Evolutionary conservation across 2,888 invertebrate species (phyloP), one percentile per base, ranked within the genome.

Genomic region (Tillus elongatus): DNA sequence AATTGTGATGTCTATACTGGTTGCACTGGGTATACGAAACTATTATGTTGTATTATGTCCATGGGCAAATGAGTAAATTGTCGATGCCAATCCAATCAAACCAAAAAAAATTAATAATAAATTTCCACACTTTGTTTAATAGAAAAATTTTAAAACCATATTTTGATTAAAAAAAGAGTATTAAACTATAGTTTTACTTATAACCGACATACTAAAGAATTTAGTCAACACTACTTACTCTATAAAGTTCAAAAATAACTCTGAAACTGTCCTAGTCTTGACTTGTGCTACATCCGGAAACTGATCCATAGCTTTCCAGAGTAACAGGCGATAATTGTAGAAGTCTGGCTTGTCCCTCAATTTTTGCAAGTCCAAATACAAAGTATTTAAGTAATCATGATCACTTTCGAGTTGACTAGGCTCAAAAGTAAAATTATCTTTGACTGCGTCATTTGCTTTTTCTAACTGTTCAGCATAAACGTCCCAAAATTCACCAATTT

Each of bases 201-300:
- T n/a, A n/a, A n/a, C n/a, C n/a, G n/a, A n/a, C n/a, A n/a, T n/a
- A n/a, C n/a, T 29, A 15, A 14, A 10, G n/a, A 33, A 2, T 33
- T 15, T 9, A n/a, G 19, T 30, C 16, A 13, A 4, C 27, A 14
- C n/a, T n/a, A 53, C 54, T 61, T 71, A 77, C 67, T 81, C 74
- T 37, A 88, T 75, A 58, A 92, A 91, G 41, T 76, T 72, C 34
- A 93, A 68, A 49, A 96, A 81, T n/a, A 91, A 54, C 3, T 79
- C 74, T 0, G 86, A 80, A 11, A 92, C 65, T 58, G 88, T 83
- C 33, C 82, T 74, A 52, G 90, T 91, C 60, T 78, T 84, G 1
- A 77, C 70, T 64, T 92, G 90, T 51, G 82, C 82, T 8, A 86
- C 69, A 43, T 79, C 75, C 2, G 84, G 72, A 57, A 90, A 83